Evolutionary conservation across 1,140 invertebrate species (phyloP).

Genomic region (Ceratina australensis): DNA sequence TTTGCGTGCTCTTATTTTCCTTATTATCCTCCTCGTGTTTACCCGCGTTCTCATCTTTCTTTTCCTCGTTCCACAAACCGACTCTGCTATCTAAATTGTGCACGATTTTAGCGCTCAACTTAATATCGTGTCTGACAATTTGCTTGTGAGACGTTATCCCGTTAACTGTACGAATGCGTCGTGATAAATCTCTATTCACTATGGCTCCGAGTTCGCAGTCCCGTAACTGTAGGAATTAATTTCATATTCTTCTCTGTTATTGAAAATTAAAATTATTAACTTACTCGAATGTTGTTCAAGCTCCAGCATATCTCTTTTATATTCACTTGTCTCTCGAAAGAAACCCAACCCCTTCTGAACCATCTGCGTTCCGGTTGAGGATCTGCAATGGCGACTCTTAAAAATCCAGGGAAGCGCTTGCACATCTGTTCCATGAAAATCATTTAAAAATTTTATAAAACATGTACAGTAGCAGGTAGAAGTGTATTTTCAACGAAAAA

Average conservation of each 20-base stretch:
- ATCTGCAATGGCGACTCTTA: slow-evolving; percentile 98
- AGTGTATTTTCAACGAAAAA: slow-evolving; percentile 41
- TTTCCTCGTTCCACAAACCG: slow-evolving; percentile 87
- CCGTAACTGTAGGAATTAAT: slow-evolving; percentile 82
- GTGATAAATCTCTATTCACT: slow-evolving; percentile 95
- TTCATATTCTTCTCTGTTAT: neutral
- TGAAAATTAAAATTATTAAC: slow-evolving; percentile 5
- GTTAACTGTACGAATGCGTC: slow-evolving; percentile 94
- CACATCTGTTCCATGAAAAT: slow-evolving; percentile 86
- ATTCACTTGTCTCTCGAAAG: slow-evolving; percentile 97
- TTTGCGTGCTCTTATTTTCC: slow-evolving; percentile 60
- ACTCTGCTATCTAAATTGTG: slow-evolving; percentile 94
- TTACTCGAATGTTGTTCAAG: slow-evolving; percentile 95
- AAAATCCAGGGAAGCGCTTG: slow-evolving; percentile 95
- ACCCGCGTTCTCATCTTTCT: slow-evolving; percentile 69
- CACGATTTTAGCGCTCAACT: slow-evolving; percentile 96
- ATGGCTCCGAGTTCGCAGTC: slow-evolving; percentile 97
- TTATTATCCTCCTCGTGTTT: slow-evolving; percentile 62
- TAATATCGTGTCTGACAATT: slow-evolving; percentile 95
- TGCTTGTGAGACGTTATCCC: slow-evolving; percentile 95
- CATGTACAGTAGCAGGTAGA: neutral
- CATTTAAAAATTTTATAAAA: neutral
- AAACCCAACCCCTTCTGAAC: slow-evolving; percentile 98
- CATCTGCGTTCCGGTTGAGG: slow-evolving; percentile 96
- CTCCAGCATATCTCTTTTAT: slow-evolving; percentile 99